These are phyloP conservation scores for Atrina japonica DNA, from an alignment of 2,888 invertebrate genomes.

Conservation along the genomic window DNA sequence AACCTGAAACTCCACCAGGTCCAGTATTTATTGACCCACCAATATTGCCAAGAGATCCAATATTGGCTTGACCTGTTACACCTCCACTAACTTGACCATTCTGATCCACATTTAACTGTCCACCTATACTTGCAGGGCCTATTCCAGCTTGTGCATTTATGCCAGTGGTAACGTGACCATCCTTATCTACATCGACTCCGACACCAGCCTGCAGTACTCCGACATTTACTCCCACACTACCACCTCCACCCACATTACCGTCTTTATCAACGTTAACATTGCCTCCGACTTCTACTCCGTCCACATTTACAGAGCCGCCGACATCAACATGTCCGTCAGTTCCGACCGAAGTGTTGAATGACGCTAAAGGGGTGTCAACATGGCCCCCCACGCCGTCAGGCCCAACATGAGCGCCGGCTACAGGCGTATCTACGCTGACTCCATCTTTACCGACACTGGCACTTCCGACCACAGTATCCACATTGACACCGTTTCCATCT, in stretches of 20 bases:
- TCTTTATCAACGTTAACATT: constrained; percentile 46
- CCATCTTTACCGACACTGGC: constrained; percentile 20
- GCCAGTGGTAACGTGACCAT: constrained; percentile 43
- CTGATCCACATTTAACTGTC: constrained; percentile 29
- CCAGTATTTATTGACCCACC: constrained; percentile 13
- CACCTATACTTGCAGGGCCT: constrained; percentile 40
- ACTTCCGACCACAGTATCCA: constrained; percentile 28
- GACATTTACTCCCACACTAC: constrained; percentile 45
- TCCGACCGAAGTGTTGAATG: neutral
- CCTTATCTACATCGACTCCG: constrained; percentile 39
- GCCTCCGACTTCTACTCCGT: constrained; percentile 51
- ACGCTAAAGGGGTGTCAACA: constrained; percentile 17
- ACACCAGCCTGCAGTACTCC: constrained; percentile 37
- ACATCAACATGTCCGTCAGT: constrained; percentile 19
- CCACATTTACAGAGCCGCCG: constrained; percentile 31
- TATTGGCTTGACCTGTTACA: constrained; percentile 19
- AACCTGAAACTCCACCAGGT: constrained; percentile 32
- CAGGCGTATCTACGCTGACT: constrained; percentile 8
- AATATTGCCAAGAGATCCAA: constrained; percentile 13
- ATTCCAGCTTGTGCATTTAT: constrained; percentile 35
- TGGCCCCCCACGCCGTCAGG: constrained; percentile 14
- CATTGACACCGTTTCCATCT: constrained; percentile 9
- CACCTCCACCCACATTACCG: constrained; percentile 47
- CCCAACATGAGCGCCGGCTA: constrained; percentile 13
- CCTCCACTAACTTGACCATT: constrained; percentile 41